Evolutionary conservation across 1,140 invertebrate species (phyloP).

Genomic region (Achatina immaculata): DNA sequence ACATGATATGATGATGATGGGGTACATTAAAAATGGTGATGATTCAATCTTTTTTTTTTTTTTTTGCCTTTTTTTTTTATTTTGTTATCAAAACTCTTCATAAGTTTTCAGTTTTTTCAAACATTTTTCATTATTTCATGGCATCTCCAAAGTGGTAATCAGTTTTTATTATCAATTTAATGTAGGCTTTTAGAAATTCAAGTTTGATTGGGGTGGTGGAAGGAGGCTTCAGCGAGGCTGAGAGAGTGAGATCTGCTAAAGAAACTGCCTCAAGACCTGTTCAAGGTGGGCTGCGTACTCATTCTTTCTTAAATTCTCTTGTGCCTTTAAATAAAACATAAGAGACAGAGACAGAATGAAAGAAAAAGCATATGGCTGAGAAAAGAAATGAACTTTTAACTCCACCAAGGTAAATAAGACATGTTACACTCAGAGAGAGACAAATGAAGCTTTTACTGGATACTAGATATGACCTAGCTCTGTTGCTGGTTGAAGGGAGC

Average conservation of each 20-base stretch:
- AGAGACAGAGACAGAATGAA: slow-evolving; percentile 14
- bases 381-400: not conserved
- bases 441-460: too few species aligned
- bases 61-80: too few species aligned
- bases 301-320: not conserved
- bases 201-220: slow-evolving; percentile 80
- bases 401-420: not conserved
- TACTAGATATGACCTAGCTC: too few species aligned
- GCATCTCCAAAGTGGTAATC: too few species aligned
- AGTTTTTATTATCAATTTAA: not conserved
- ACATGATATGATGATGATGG: too few species aligned
- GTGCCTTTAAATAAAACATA: not conserved
- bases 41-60: too few species aligned
- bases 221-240: slow-evolving; percentile 78
- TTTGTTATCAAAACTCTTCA: too few species aligned
- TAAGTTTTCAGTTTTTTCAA: too few species aligned
- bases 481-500: too few species aligned
- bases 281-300: slow-evolving; percentile 64
- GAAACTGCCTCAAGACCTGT: slow-evolving; percentile 74
- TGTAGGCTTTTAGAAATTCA: slow-evolving; percentile 59
- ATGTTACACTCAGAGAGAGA: too few species aligned
- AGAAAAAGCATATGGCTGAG: not conserved
- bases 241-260: slow-evolving; percentile 73
- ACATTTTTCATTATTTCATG: too few species aligned
- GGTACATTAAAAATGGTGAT: too few species aligned